phyloP scores from a whole-genome alignment of 2,888 invertebrate genomes.

The Caenorhabditis uteleia region DNA sequence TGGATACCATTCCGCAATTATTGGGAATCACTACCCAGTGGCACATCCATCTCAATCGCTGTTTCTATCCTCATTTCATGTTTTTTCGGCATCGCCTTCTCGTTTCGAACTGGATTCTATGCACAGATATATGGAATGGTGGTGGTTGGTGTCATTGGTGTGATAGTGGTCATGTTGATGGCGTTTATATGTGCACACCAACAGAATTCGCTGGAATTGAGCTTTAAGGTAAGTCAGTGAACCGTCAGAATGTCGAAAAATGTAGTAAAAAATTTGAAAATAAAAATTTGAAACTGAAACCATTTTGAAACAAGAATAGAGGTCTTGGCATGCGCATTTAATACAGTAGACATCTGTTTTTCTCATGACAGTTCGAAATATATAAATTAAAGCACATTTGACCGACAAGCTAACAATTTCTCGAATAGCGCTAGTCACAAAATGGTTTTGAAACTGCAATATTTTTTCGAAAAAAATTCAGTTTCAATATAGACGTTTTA shows the following conservation, averaged over 20 bases:
- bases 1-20: conserved; percentile 43
- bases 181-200: conserved; percentile 42
- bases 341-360: too few species aligned
- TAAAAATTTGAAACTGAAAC: too few species aligned
- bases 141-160: conserved; percentile 18
- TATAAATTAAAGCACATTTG: too few species aligned
- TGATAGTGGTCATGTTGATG: conserved; percentile 28
- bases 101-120: conserved; percentile 23
- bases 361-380: too few species aligned
- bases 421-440: too few species aligned
- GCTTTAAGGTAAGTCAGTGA: conserved; percentile 42
- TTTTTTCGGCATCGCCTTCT: conserved; percentile 36
- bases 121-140: not conserved
- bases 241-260: too few species aligned
- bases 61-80: conserved; percentile 24
- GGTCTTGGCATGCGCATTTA: too few species aligned
- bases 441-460: too few species aligned
- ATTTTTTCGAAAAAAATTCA: not conserved
- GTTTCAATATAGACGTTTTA: too few species aligned
- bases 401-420: too few species aligned
- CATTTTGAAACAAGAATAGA: too few species aligned
- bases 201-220: conserved; percentile 36
- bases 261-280: too few species aligned
- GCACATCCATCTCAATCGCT: conserved; percentile 32
- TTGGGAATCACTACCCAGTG: conserved; percentile 29